phyloP scores from a whole-genome alignment of 2,888 invertebrate species.

The Melitaea athalia region DNA sequence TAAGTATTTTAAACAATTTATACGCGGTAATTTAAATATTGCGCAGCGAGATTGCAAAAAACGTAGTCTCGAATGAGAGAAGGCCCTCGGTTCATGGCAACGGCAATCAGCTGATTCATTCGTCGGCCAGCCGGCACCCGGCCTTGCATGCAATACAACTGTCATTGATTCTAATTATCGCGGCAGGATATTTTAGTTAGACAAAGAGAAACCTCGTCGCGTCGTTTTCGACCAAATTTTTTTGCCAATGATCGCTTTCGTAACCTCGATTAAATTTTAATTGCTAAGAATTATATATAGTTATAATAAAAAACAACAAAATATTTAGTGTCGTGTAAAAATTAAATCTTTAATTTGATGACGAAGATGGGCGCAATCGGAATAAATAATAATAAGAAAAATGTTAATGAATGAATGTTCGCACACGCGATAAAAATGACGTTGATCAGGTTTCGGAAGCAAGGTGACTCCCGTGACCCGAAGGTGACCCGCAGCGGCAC shows the following conservation, averaged over 20 bases:
- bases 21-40: constrained; percentile 9
- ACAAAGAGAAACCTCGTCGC: constrained; percentile 16
- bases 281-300: constrained; percentile 20
- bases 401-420: constrained; percentile 53
- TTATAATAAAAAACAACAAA: constrained; percentile 25
- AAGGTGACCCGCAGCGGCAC: constrained; percentile 69
- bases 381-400: constrained; percentile 18
- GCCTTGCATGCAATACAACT: constrained; percentile 57
- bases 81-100: constrained; percentile 46
- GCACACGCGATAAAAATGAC: constrained; percentile 63
- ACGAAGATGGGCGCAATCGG: not conserved
- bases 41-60: constrained; percentile 2
- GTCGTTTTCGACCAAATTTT: constrained; percentile 2
- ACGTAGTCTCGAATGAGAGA: constrained; percentile 7
- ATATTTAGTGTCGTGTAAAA: constrained; percentile 19
- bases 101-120: constrained; percentile 73
- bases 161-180: constrained; percentile 41
- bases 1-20: constrained; percentile 4
- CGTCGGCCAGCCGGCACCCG: constrained; percentile 49
- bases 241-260: constrained; percentile 25
- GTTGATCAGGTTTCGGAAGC: constrained; percentile 74
- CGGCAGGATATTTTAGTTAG: constrained; percentile 29
- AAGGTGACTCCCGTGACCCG: constrained; percentile 76
- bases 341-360: constrained; percentile 10
- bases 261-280: constrained; percentile 26